A percentile compares a stretch with the other conserved stretches of the same genome.
These are phyloP conservation scores for Timema cristinae DNA, from an alignment of 2,888 invertebrate genomes.

Conservation along the genomic window DNA sequence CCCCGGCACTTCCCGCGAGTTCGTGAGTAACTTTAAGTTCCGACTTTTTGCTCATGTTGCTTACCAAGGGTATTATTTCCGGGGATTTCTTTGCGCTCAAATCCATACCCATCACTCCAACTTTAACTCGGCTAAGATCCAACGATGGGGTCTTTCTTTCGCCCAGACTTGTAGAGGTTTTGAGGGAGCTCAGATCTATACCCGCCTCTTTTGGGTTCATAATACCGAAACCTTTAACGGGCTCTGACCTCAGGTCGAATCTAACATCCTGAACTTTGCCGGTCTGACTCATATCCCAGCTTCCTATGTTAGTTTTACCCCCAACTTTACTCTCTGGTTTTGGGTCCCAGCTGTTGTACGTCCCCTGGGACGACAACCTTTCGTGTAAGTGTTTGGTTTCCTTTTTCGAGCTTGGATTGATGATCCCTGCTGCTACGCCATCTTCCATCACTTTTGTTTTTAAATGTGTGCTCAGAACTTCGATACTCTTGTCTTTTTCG, in stretches of 20 bases:
- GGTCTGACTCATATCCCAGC: not conserved
- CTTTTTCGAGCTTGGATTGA: slow-evolving; percentile 20
- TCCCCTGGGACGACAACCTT: not conserved
- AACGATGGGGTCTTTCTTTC: slow-evolving; percentile 3
- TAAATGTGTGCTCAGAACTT: too few species aligned
- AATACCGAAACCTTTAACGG: too few species aligned
- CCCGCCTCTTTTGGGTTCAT: not conserved
- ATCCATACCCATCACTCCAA: slow-evolving; percentile 7
- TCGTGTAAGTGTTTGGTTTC: slow-evolving; percentile 39
- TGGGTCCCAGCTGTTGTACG: not conserved
- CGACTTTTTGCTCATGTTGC: slow-evolving; percentile 14
- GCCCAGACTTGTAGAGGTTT: not conserved
- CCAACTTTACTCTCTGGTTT: not conserved
- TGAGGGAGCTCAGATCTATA: slow-evolving; percentile 5
- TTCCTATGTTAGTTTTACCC: not conserved
- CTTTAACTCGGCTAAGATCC: not conserved
- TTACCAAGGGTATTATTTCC: not conserved
- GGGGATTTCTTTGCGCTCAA: slow-evolving; percentile 11
- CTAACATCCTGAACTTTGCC: not conserved
- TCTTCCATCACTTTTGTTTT: not conserved
- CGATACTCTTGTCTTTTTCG: too few species aligned
- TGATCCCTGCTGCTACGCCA: not conserved
- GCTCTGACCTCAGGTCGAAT: not conserved
- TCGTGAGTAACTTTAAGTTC: slow-evolving; percentile 3
- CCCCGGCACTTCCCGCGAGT: not conserved